Percentiles rank a stretch among this genome's conserved stretches.
Evolutionary conservation across 2,113 vertebrate species (phyloP).

Genomic region (Ornithorhynchus anatinus): DNA sequence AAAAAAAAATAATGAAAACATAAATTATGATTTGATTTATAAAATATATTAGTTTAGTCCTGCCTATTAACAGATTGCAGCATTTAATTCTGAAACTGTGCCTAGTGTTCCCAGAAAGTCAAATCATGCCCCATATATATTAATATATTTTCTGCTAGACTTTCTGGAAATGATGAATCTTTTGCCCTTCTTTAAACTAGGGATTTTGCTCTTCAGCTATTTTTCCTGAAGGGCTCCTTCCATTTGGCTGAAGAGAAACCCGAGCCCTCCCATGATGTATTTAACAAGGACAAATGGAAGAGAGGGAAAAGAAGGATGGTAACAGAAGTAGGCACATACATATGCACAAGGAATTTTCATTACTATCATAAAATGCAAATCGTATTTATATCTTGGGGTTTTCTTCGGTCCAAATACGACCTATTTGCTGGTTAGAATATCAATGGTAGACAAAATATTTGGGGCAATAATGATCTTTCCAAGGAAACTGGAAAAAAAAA

Average conservation of each 20-base stretch:
- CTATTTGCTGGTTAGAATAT: too few species aligned
- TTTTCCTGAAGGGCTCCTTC: not conserved
- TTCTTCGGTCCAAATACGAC: too few species aligned
- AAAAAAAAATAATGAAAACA: conserved; percentile 20
- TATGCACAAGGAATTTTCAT: too few species aligned
- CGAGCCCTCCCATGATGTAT: not conserved
- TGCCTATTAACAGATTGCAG: conserved; percentile 18
- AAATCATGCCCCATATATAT: conserved; percentile 24
- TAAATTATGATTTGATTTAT: conserved; percentile 3
- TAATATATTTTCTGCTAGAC: conserved; percentile 23
- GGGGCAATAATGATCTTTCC: too few species aligned
- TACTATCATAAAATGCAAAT: too few species aligned
- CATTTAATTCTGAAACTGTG: conserved; percentile 26
- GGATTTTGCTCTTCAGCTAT: conserved; percentile 16
- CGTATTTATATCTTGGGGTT: too few species aligned
- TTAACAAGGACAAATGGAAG: not conserved
- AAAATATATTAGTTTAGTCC: conserved; percentile 4
- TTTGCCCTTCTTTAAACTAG: conserved; percentile 3
- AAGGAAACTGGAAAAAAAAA: too few species aligned
- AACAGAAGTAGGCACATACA: too few species aligned
- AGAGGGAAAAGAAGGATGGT: too few species aligned
- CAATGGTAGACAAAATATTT: too few species aligned
- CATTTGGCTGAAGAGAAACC: not conserved
- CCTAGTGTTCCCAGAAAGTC: conserved; percentile 20
- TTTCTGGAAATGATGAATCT: conserved; percentile 24